A percentile compares a stretch with the other conserved stretches of the same genome.
phyloP scores from a whole-genome alignment of 2,797 vertebrate species.

The Valencia hispanica region DNA sequence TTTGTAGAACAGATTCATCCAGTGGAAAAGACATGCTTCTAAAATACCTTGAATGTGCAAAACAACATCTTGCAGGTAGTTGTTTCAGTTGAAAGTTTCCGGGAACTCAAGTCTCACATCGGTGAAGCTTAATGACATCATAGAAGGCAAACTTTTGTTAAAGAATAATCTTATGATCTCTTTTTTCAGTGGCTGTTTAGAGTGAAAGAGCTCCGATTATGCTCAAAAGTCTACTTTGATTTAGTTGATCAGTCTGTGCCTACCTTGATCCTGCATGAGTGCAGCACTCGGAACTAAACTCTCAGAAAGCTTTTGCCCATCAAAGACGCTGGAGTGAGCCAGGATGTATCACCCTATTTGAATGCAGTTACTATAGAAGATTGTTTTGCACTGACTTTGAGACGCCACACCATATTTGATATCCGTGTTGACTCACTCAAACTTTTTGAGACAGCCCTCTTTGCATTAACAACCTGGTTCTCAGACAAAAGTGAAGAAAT shows the following conservation, averaged over 20 bases:
- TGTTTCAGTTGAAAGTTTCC: not conserved
- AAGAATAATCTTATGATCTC: not conserved
- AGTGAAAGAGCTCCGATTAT: not conserved
- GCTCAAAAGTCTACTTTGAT: not conserved
- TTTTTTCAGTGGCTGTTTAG: not conserved
- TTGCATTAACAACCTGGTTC: not conserved
- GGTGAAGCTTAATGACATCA: not conserved
- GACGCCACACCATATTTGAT: too few relatives aligned
- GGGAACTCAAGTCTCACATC: not conserved
- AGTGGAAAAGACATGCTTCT: not conserved
- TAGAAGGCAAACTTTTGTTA: not conserved
- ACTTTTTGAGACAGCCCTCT: not conserved
- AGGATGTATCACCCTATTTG: not conserved
- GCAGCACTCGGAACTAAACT: not conserved
- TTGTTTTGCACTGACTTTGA: not conserved
- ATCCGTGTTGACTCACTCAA: too few relatives aligned
- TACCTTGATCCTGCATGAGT: too few relatives aligned
- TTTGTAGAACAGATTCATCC: not conserved
- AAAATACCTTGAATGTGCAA: not conserved
- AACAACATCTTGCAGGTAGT: not conserved
- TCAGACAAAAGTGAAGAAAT: not conserved
- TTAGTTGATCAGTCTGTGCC: too few relatives aligned
- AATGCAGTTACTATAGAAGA: not conserved
- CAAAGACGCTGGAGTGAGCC: not conserved
- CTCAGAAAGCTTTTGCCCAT: not conserved